Conservation (phyloP, 1,140 invertebrate species). For the Drosophila tristis region DNA sequence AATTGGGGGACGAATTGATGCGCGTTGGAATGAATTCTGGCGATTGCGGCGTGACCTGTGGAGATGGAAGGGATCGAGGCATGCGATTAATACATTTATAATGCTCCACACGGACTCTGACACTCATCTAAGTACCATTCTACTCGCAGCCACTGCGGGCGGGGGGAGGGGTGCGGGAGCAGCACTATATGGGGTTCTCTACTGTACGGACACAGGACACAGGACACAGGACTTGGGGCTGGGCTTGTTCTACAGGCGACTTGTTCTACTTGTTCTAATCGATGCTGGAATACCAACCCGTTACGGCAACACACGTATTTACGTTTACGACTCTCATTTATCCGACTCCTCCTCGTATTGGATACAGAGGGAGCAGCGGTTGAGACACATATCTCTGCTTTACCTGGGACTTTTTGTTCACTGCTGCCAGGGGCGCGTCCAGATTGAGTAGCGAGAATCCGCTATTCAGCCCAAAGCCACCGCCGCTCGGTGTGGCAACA, state of each 20-base stretch:
- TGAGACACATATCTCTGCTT: conserved; percentile 37
- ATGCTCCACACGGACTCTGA: not conserved
- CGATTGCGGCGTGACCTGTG: conserved; percentile 84
- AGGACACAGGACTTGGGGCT: not conserved
- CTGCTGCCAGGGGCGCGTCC: conserved; percentile 85
- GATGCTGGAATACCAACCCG: not conserved
- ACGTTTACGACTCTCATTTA: too few species aligned
- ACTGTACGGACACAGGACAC: not conserved
- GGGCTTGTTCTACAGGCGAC: too few species aligned
- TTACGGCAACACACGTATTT: not conserved
- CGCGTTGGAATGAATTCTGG: conserved; percentile 85
- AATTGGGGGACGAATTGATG: conserved; percentile 81
- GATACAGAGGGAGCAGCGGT: conserved; percentile 2
- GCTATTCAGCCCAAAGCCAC: conserved; percentile 79
- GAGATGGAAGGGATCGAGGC: not conserved
- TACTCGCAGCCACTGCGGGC: too few species aligned
- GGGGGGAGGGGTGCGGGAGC: too few species aligned
- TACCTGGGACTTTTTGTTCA: conserved; percentile 85
- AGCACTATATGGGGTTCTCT: not conserved
- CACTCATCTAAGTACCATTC: not conserved
- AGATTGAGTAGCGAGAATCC: conserved; percentile 86
- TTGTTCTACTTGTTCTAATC: not conserved
- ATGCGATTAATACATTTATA: not conserved
- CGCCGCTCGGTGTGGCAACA: conserved; percentile 84
- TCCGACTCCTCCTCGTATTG: too few species aligned